These are phyloP conservation scores for Synanthedon vespiformis DNA, from an alignment of 2,888 invertebrate species.

Conservation along the genomic window DNA sequence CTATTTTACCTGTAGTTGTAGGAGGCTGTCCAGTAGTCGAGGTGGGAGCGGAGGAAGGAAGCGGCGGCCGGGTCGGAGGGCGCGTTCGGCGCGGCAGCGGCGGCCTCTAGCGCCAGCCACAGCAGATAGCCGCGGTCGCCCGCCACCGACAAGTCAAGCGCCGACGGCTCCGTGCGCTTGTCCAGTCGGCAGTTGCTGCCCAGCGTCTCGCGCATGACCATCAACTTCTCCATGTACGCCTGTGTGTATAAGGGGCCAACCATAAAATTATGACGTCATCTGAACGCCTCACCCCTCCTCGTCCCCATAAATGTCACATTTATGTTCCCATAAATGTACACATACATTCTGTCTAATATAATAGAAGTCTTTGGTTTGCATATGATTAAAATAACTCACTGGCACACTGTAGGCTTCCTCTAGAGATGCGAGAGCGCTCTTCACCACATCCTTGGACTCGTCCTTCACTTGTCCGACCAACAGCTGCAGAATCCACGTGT, in stretches of 20 bases:
- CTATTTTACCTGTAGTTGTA: conserved; percentile 75
- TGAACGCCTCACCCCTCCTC: no score
- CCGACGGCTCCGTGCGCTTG: conserved; percentile 77
- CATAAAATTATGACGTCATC: no score
- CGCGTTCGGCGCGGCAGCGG: conserved; percentile 74
- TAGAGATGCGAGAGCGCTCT: conserved; percentile 83
- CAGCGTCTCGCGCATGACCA: conserved; percentile 78
- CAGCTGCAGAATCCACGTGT: conserved; percentile 88
- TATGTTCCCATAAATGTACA: no score
- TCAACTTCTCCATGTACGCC: conserved; percentile 81
- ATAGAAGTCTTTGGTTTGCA: no score
- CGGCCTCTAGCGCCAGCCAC: conserved; percentile 80
- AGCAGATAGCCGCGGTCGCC: conserved; percentile 85
- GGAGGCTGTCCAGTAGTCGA: conserved; percentile 82
- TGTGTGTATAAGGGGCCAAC: conserved; percentile 19
- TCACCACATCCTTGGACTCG: conserved; percentile 80
- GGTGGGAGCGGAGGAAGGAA: conserved; percentile 80
- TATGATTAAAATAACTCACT: conserved; percentile 52
- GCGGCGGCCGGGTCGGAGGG: conserved; percentile 75
- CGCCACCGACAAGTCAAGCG: conserved; percentile 76
- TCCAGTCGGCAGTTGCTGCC: conserved; percentile 58
- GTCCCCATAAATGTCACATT: no score
- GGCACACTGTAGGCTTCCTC: conserved; percentile 95
- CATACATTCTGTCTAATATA: no score
- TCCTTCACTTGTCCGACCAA: conserved; percentile 89